A percentile compares a stretch with the other conserved stretches of the same genome.
These are phyloP conservation scores for Cotesia chilonis DNA, from an alignment of 1,140 invertebrate species.

Conservation along the genomic window DNA sequence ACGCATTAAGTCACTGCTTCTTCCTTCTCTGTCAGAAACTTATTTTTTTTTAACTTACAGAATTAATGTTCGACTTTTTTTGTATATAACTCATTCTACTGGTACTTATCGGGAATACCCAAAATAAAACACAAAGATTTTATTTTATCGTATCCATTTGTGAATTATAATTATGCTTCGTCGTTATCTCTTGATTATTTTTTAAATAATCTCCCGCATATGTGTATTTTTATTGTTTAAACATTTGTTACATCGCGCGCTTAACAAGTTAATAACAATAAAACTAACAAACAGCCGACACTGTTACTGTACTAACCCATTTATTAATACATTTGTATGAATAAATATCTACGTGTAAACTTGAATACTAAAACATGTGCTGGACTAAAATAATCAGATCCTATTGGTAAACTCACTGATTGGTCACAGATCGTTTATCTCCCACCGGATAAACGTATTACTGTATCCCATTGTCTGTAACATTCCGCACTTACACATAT, in stretches of 20 bases:
- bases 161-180: no score
- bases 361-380: conserved; percentile 19
- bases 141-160: no score
- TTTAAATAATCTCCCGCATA: no score
- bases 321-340: conserved; percentile 15
- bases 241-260: no score
- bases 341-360: not conserved
- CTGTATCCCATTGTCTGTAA: conserved; percentile 39
- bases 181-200: no score
- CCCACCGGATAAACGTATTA: conserved; percentile 47
- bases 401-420: conserved; percentile 49
- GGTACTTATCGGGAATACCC: no score
- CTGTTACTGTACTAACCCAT: conserved; percentile 5
- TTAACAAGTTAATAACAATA: no score
- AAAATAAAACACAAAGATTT: no score
- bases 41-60: conserved; percentile 5
- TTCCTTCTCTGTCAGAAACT: conserved; percentile 1
- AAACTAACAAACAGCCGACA: no score
- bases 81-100: not conserved
- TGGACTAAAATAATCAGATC: conserved; percentile 55
- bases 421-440: conserved; percentile 51
- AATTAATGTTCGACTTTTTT: not conserved
- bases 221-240: no score
- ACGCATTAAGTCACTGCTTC: conserved; percentile 40
- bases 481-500: not conserved